Conservation (phyloP, 2,888 invertebrate species). For the Tineola bisselliella region DNA sequence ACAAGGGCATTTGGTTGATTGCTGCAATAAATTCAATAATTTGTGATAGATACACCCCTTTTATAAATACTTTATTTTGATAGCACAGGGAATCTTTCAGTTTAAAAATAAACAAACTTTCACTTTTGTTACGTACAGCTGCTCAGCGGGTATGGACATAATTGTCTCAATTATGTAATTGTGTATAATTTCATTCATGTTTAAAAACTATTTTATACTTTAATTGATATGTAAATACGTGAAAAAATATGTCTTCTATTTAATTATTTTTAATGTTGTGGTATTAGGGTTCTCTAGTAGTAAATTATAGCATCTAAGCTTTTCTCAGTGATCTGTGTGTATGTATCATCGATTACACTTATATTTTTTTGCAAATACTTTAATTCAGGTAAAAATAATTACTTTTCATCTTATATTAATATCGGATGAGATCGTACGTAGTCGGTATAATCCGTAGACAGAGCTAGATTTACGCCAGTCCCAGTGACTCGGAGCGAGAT, state of each 20-base stretch:
- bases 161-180: neutral
- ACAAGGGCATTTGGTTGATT: neutral
- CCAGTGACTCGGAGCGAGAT: neutral
- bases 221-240: too few relatives aligned
- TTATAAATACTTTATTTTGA: too few relatives aligned
- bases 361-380: neutral
- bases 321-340: too few relatives aligned
- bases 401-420: slow-evolving; percentile 5
- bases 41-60: too few relatives aligned
- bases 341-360: neutral
- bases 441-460: neutral
- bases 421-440: neutral
- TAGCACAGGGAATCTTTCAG: too few relatives aligned
- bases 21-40: neutral
- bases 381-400: neutral
- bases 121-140: neutral
- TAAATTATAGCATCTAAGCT: too few relatives aligned
- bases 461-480: neutral
- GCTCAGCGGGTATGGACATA: neutral
- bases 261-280: too few relatives aligned
- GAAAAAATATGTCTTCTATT: too few relatives aligned
- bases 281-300: too few relatives aligned
- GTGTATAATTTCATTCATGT: neutral
- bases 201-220: neutral
- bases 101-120: neutral